A percentile compares a stretch with the other conserved stretches of the same genome.
These are phyloP conservation scores for Eulithis testata DNA, from an alignment of 2,888 invertebrate genomes.

Conservation along the genomic window DNA sequence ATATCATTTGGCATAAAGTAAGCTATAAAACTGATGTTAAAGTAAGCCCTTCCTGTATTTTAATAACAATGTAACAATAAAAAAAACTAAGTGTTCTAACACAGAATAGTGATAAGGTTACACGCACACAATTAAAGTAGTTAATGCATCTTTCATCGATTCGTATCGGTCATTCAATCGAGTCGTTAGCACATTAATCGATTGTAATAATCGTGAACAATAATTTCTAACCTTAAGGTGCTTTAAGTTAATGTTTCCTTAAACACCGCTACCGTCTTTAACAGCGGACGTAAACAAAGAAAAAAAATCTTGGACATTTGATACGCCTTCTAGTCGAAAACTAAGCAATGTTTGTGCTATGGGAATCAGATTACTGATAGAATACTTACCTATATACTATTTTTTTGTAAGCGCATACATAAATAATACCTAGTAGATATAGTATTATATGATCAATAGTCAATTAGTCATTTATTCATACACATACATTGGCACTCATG, in stretches of 20 bases:
- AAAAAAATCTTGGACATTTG: too few species aligned
- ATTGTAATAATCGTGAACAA: constrained; percentile 71
- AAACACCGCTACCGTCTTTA: neutral
- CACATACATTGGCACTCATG: too few species aligned
- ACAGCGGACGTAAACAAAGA: neutral
- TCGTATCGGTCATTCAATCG: constrained; percentile 71
- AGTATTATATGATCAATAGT: too few species aligned
- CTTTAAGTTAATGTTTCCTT: neutral
- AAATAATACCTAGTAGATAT: too few species aligned
- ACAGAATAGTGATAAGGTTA: constrained; percentile 42
- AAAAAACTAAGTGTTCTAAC: constrained; percentile 1
- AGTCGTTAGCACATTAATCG: constrained; percentile 71
- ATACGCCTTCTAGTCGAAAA: too few species aligned
- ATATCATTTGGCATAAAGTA: too few species aligned
- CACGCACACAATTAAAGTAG: constrained; percentile 49
- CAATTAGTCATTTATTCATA: too few species aligned
- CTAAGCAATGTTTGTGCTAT: too few species aligned
- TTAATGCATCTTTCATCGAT: constrained; percentile 65
- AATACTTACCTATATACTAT: too few species aligned
- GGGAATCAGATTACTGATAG: too few species aligned
- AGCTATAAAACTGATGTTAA: too few species aligned
- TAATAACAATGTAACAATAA: neutral
- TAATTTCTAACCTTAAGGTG: constrained; percentile 74
- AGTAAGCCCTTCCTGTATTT: neutral
- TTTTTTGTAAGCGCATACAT: too few species aligned